phyloP scores from a whole-genome alignment of 2,888 invertebrate species.

The Heliconius hortense region DNA sequence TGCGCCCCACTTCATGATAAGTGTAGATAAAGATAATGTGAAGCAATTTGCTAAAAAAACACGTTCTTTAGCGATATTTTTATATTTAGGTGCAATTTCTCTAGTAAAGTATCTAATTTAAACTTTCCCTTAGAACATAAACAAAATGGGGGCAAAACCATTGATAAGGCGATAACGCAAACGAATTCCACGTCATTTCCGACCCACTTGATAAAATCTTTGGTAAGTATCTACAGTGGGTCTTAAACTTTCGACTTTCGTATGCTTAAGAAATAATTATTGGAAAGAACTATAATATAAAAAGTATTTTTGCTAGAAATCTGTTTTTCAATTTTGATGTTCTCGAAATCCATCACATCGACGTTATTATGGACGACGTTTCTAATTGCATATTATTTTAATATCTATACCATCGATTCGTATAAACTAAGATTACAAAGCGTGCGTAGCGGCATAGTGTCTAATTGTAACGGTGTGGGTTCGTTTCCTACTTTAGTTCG shows the following conservation, averaged over 20 bases:
- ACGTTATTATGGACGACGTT: background rate
- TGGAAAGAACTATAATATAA: background rate
- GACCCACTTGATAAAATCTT: slow-evolving; percentile 25
- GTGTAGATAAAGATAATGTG: background rate
- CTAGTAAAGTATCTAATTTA: slow-evolving; percentile 7
- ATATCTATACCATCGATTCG: background rate
- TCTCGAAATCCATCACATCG: no score
- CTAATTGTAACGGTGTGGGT: no score
- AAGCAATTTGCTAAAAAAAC: background rate
- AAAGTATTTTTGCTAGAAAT: background rate
- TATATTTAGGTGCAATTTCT: background rate
- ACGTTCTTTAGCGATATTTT: background rate
- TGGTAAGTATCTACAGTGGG: slow-evolving; percentile 15
- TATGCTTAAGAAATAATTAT: background rate
- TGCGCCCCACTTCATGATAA: background rate
- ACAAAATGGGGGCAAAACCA: slow-evolving; percentile 15
- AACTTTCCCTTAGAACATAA: slow-evolving; percentile 10
- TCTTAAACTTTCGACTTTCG: slow-evolving; percentile 3
- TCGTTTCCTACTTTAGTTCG: no score
- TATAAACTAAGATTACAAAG: background rate
- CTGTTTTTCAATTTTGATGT: background rate
- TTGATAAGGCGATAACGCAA: slow-evolving; percentile 27
- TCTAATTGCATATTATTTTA: background rate
- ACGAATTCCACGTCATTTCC: slow-evolving; percentile 32
- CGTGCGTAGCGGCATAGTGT: no score